Conservation (phyloP, 2,888 invertebrate genomes). For the Amaurobius ferox region DNA sequence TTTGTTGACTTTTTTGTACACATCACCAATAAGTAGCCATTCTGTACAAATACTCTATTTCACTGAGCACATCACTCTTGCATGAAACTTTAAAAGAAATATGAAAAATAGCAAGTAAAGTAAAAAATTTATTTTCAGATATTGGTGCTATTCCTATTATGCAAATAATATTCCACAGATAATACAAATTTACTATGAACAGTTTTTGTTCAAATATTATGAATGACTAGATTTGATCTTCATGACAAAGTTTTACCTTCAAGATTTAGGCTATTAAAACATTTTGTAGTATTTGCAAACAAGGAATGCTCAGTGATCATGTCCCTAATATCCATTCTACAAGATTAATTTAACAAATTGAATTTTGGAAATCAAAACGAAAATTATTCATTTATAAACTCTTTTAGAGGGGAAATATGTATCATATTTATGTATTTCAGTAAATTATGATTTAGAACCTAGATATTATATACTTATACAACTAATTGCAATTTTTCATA, state of each 20-base stretch:
- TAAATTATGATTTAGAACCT: no score
- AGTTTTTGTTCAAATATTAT: conserved; percentile 53
- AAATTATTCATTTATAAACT: no score
- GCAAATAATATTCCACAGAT: conserved; percentile 61
- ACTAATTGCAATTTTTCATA: no score
- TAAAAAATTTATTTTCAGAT: conserved; percentile 59
- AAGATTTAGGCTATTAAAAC: conserved; percentile 20
- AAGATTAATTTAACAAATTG: conserved; percentile 8
- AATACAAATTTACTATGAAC: conserved; percentile 63
- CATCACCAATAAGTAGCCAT: no score
- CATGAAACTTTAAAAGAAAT: conserved; percentile 10
- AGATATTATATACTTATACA: no score
- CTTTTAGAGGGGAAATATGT: no score
- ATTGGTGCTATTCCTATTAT: conserved; percentile 65
- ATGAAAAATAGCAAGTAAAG: conserved; percentile 55
- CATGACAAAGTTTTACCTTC: conserved; percentile 21
- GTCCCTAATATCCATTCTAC: conserved; percentile 27
- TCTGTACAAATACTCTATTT: no score
- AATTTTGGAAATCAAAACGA: background rate
- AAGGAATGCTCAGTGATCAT: conserved; percentile 36
- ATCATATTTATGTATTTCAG: no score
- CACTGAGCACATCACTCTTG: no score
- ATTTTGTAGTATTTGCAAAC: conserved; percentile 16
- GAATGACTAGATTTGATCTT: conserved; percentile 71
- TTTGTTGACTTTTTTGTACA: no score